A percentile compares a stretch with the other conserved stretches of the same genome.
Evolutionary conservation across 2,113 vertebrate species (phyloP).

Genomic region (Galbula dea): DNA sequence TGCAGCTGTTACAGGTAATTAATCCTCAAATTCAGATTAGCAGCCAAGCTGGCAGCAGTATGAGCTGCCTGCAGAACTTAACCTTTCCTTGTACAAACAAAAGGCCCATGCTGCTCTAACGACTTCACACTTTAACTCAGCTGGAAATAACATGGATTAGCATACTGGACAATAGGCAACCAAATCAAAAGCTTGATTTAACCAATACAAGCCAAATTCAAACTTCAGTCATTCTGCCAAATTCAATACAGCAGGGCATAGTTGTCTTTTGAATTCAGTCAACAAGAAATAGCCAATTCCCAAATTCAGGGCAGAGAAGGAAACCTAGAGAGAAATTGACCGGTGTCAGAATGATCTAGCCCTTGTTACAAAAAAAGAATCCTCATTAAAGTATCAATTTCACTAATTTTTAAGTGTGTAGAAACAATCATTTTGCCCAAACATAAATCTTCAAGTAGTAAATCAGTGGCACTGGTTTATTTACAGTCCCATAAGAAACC

Average conservation of each 20-base stretch:
- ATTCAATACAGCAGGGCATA: neutral
- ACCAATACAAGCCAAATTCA: neutral
- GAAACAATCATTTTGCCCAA: neutral
- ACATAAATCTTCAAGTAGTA: neutral
- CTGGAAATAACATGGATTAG: slow-evolving; percentile 38
- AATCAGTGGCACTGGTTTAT: neutral
- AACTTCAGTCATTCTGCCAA: neutral
- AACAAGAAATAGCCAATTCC: neutral
- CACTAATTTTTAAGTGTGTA: neutral
- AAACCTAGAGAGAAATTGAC: neutral
- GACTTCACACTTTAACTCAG: slow-evolving; percentile 52
- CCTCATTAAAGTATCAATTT: neutral
- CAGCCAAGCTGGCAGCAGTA: slow-evolving; percentile 13
- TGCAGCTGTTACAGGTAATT: neutral
- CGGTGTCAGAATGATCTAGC: neutral
- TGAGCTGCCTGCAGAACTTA: slow-evolving; percentile 5
- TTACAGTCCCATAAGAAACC: neutral
- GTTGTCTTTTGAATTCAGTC: neutral
- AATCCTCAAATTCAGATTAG: neutral
- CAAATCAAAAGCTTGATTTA: slow-evolving; percentile 23
- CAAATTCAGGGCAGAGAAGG: neutral
- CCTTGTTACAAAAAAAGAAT: neutral
- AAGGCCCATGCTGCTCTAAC: slow-evolving; percentile 16
- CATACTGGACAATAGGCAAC: slow-evolving; percentile 33
- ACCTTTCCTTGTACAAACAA: slow-evolving; percentile 35